These are phyloP conservation scores for Camponotus fellah DNA, from an alignment of 2,888 invertebrate genomes.

Conservation along the genomic window DNA sequence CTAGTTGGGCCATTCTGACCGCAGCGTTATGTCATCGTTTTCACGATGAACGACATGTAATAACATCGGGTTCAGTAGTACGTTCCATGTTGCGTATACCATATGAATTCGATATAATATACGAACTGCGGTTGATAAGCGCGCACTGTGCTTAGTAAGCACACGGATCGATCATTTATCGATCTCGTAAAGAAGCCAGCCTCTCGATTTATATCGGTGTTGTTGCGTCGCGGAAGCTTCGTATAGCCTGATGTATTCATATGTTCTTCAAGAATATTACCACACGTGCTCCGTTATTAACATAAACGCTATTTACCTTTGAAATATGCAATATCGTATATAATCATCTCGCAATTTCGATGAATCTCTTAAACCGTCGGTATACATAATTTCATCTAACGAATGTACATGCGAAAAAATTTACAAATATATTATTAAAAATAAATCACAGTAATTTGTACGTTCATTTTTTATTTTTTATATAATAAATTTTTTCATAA, in stretches of 20 bases:
- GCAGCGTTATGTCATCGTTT: constrained; percentile 61
- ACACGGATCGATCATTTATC: constrained; percentile 43
- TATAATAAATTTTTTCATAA: not conserved
- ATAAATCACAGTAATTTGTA: not conserved
- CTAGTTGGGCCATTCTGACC: constrained; percentile 39
- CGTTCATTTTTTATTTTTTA: not conserved
- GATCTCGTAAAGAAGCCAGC: constrained; percentile 42
- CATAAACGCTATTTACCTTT: constrained; percentile 19
- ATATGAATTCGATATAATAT: constrained; percentile 28
- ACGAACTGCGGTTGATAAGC: constrained; percentile 46
- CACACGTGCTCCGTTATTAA: constrained; percentile 16
- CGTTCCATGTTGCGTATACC: not conserved
- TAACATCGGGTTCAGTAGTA: not conserved
- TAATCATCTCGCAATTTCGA: constrained; percentile 12
- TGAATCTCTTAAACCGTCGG: not conserved
- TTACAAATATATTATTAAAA: not conserved
- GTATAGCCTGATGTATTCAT: not conserved
- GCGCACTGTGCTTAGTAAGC: not conserved
- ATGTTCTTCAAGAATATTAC: constrained; percentile 10
- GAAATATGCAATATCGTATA: not conserved
- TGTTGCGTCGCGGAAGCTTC: not conserved
- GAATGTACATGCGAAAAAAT: not conserved
- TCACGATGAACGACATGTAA: constrained; percentile 50
- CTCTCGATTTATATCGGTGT: constrained; percentile 7
- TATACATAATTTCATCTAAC: not conserved